Evolutionary conservation across 2,888 invertebrate genomes (phyloP).

Genomic region (Oscheius sp.): DNA sequence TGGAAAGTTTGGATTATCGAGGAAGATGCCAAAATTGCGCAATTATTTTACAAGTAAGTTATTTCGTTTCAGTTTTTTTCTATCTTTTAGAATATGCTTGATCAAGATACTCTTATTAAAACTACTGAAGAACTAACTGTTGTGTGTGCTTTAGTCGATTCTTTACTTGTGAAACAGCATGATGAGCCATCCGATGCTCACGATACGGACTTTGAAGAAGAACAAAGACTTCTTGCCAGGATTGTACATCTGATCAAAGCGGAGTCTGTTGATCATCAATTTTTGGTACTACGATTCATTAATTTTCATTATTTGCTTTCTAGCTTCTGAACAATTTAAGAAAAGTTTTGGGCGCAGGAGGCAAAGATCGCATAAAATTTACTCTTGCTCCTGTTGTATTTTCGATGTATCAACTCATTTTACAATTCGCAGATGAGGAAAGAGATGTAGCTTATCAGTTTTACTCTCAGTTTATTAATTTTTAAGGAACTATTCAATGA

Average conservation of each 20-base stretch:
- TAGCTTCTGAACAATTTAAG: slow-evolving; percentile 86
- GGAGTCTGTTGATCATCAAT: slow-evolving; percentile 76
- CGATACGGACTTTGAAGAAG: slow-evolving; percentile 76
- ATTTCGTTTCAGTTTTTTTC: background rate
- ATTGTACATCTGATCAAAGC: slow-evolving; percentile 73
- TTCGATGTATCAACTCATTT: slow-evolving; percentile 84
- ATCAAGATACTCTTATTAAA: slow-evolving; percentile 86
- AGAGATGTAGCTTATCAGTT: slow-evolving; percentile 40
- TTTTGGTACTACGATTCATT: slow-evolving; percentile 70
- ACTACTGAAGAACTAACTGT: slow-evolving; percentile 80
- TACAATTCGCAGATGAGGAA: slow-evolving; percentile 44
- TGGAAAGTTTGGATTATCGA: slow-evolving; percentile 86
- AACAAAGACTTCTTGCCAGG: slow-evolving; percentile 85
- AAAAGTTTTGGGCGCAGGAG: slow-evolving; percentile 89
- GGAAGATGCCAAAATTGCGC: slow-evolving; percentile 84
- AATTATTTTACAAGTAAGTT: slow-evolving; percentile 78
- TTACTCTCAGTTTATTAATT: background rate
- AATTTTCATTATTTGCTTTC: background rate
- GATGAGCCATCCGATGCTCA: slow-evolving; percentile 35
- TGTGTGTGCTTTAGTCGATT: slow-evolving; percentile 82
- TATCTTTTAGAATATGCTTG: slow-evolving; percentile 71
- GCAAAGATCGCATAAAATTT: slow-evolving; percentile 85
- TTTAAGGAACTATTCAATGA: slow-evolving; percentile 95
- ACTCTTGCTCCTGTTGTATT: slow-evolving; percentile 93
- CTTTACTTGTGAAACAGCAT: slow-evolving; percentile 85